Evolutionary conservation across 2,797 vertebrate genomes (phyloP), one percentile per base, ranked within the genome.

Genomic region (Sebastes variabilis): DNA sequence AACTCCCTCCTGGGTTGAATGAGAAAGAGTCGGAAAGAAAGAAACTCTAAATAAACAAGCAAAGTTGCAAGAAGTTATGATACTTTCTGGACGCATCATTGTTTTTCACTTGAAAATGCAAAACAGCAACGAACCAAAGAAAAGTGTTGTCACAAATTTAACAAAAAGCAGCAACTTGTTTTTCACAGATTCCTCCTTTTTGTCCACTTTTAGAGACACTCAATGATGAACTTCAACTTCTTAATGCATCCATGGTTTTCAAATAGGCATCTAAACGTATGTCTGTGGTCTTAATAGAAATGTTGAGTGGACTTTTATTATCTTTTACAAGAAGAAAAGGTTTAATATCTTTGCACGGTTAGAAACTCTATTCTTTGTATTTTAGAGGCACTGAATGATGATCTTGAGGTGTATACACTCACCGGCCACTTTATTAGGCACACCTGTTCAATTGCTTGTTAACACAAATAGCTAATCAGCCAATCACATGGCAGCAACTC

Each of bases 1-100:
- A 81, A 82, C 81, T 83, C 87, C 90, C 89, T 88, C 84, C 84
- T 86, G 91, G 89, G 87, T 75, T 42, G 18, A 74, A 66, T 2
- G 34, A 36, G 75, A 71, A 30, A 25, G 18, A 86, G 77, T 66
- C 56, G 8, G 27, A 69, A 58, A 75, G 70, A 75, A 58, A 69
- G 52, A 72, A 82, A 84, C 42, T 87, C 68, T 30, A 82, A 85
- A 82, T 32, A 91, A 90, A 89, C 86, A 89, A 85, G 77, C 24
- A 8, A 11, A 78, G 70, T 82, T 78, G 24, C 16, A 49, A 29
- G 25, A 69, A 86, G 58, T 80, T 70, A 2, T 58, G 64, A 71
- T 22, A 36, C 66, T 2, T 38, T 79, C 36, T 66, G 76, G 72
- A 30, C 34, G 62, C 20, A 1, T 29, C 55, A 3, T 32, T 30